Conservation (phyloP, 2,888 invertebrate genomes). For the Eilema griseolum region DNA sequence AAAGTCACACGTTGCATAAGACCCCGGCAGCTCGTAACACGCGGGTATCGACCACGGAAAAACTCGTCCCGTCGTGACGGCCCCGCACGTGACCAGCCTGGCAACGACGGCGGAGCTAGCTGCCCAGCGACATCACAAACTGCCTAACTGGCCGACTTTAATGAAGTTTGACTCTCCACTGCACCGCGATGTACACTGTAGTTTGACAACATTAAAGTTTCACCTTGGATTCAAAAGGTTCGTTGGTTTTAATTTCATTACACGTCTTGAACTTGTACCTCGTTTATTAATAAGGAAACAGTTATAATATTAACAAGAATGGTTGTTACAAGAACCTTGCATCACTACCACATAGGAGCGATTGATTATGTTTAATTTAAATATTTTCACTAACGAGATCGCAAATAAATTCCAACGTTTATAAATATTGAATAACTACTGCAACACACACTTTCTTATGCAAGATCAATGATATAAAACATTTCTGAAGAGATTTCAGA, state of each 20-base stretch:
- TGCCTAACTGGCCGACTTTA: conserved; percentile 69
- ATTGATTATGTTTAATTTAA: conserved; percentile 28
- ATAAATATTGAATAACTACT: conserved; percentile 18
- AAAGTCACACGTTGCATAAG: conserved; percentile 65
- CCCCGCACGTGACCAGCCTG: conserved; percentile 71
- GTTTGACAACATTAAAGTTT: conserved; percentile 35
- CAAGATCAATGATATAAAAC: conserved; percentile 54
- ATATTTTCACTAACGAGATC: conserved; percentile 18
- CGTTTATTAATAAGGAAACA: conserved; percentile 10
- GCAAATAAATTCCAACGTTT: conserved; percentile 17
- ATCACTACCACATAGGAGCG: conserved; percentile 10
- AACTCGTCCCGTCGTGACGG: conserved; percentile 67
- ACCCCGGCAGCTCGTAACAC: conserved; percentile 50
- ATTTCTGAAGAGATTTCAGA: conserved; percentile 17
- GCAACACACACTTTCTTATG: conserved; percentile 10
- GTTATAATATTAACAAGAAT: conserved; percentile 14
- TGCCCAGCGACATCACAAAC: conserved; percentile 62
- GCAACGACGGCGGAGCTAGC: conserved; percentile 50
- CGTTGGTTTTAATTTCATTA: conserved; percentile 24
- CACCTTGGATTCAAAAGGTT: conserved; percentile 24
- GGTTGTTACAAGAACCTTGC: background rate
- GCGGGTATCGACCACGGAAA: conserved; percentile 74
- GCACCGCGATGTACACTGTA: conserved; percentile 20
- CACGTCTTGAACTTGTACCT: conserved; percentile 20
- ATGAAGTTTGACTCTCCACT: conserved; percentile 68